phyloP scores from a whole-genome alignment of 2,797 vertebrate genomes.

The Vireo griseus region DNA sequence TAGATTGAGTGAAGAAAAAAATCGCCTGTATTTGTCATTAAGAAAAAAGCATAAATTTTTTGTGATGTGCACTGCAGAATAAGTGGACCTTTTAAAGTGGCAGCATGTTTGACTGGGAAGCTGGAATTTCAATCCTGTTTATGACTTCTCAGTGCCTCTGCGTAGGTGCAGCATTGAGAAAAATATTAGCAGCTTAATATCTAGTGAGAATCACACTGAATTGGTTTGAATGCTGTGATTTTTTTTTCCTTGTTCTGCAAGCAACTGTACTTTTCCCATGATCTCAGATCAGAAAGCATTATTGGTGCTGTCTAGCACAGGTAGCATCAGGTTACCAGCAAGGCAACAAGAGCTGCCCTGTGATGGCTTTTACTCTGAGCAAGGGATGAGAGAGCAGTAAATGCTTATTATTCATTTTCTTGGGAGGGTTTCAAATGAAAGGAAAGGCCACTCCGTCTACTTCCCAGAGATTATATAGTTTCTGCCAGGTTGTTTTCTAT shows the following conservation, averaged over 20 bases:
- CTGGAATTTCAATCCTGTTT: background rate
- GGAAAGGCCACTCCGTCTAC: background rate
- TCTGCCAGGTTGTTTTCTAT: background rate
- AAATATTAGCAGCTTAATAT: background rate
- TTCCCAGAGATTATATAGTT: background rate
- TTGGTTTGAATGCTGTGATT: background rate
- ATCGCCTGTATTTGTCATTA: background rate
- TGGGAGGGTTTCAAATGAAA: background rate
- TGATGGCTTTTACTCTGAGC: background rate
- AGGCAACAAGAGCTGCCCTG: background rate
- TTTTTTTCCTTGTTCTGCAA: background rate
- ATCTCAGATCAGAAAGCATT: background rate
- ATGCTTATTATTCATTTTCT: background rate
- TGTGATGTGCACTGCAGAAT: background rate
- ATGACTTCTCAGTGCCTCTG: background rate
- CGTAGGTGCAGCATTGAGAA: background rate
- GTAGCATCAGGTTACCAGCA: background rate
- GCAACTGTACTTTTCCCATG: background rate
- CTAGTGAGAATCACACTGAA: background rate
- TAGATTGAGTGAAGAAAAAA: background rate
- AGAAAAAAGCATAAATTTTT: background rate
- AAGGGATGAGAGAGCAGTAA: background rate
- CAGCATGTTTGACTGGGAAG: background rate
- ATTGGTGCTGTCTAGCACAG: background rate
- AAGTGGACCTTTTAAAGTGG: background rate